A percentile compares a stretch with the other conserved stretches of the same genome.
Conservation (phyloP, 2,888 invertebrate genomes). For the Arctia plantaginis region DNA sequence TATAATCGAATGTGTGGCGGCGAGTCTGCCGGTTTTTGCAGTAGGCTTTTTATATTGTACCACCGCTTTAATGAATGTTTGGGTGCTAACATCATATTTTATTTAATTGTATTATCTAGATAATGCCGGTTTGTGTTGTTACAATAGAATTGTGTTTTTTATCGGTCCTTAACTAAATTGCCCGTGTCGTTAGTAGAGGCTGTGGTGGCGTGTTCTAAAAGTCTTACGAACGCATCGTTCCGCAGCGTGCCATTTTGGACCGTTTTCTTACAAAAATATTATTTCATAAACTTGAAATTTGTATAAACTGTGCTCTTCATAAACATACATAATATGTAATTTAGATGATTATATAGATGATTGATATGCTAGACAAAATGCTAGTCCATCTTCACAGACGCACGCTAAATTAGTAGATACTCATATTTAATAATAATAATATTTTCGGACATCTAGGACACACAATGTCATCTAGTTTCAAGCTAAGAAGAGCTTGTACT, state of each 20-base stretch:
- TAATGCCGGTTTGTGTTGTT: constrained; percentile 17
- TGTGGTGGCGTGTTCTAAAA: not conserved
- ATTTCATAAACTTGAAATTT: no score
- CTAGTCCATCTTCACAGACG: no score
- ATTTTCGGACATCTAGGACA: no score
- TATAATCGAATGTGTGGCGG: constrained; percentile 35
- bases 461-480: no score
- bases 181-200: constrained; percentile 13
- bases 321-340: no score
- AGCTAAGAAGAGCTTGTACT: no score
- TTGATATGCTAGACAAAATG: no score
- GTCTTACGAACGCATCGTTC: not conserved
- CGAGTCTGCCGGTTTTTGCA: constrained; percentile 33
- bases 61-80: constrained; percentile 16
- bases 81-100: constrained; percentile 34
- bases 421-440: no score
- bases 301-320: no score
- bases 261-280: not conserved
- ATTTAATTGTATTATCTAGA: constrained; percentile 36
- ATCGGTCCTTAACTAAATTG: constrained; percentile 10
- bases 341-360: no score
- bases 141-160: constrained; percentile 23
- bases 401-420: no score
- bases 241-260: not conserved
- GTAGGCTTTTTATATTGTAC: constrained; percentile 29